A percentile compares a stretch with the other conserved stretches of the same genome.
Conservation (phyloP, 2,888 invertebrate genomes). For the Zonitis immaculata region DNA sequence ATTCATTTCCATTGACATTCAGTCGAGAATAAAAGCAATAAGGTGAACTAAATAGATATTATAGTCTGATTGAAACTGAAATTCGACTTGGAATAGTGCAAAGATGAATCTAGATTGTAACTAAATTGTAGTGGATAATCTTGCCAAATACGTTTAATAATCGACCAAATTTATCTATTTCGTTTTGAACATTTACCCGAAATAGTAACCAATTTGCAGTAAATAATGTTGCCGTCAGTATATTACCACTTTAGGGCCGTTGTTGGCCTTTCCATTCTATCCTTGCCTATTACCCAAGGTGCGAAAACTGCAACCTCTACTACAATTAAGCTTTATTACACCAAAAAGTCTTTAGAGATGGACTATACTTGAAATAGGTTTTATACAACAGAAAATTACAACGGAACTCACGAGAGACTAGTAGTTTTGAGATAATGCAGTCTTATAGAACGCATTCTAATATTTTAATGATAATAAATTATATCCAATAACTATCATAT, state of each 20-base stretch:
- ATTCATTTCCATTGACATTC: neutral
- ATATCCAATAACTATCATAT: too few relatives aligned
- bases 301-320: constrained; percentile 2
- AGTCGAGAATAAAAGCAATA: neutral
- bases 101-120: neutral
- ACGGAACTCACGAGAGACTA: neutral
- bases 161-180: neutral
- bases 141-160: neutral
- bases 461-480: too few relatives aligned
- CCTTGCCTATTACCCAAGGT: neutral
- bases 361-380: neutral
- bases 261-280: neutral
- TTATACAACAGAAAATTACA: too few relatives aligned
- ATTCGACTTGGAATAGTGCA: neutral
- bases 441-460: neutral
- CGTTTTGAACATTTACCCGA: neutral
- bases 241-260: neutral
- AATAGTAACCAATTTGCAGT: constrained; percentile 2
- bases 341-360: neutral
- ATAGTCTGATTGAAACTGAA: neutral
- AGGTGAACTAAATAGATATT: neutral
- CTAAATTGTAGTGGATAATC: neutral
- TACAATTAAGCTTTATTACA: constrained; percentile 3
- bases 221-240: neutral
- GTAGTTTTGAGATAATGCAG: neutral